Evolutionary conservation across 2,113 vertebrate genomes (phyloP), one percentile per base, ranked within the genome.

Genomic region (Carassius carassius): DNA sequence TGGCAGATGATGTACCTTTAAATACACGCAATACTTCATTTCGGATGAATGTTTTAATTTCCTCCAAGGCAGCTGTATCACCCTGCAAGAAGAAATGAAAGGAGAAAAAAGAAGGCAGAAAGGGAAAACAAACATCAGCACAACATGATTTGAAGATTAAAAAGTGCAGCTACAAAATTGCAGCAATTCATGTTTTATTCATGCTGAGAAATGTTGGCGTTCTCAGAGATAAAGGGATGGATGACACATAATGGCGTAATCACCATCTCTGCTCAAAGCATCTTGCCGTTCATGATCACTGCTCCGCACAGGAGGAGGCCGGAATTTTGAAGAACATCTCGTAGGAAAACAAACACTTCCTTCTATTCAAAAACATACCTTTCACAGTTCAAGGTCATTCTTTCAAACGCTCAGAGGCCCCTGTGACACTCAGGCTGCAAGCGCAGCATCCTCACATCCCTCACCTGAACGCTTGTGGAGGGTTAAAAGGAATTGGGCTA

Each of bases 41-140:
- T 92, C 91, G 95, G 89, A 99, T 97, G 25, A 97, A 96, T 75
- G 88, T 94, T 93, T 95, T 97, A 87, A 99, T 96, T 94, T 99
- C 97, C 91, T 98, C 96, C 90, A 96, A 92, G 91, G 96, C 93
- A 90, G 94, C 74, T 7, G 91, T 80, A 91, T 97, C 95, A 88
- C 88, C 93, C 98, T 99, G 93, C 70, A 86, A 58, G 85, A 35
- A 32, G 80, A 72, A 58, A 72, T 23, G 79, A 81, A 81, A 51
- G 44, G 1, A 29, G 2, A 63, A 69, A 54, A 32, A 37, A n/a
- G 21, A 41, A 69, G 54, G 73, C 41, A 47, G 67, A 81, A 21
- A 44, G 83, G 51, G 10, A 87, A 90, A 3, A 85, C 32, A 86
- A 83, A 63, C 63, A 72, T 82, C n/a, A 90, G 73, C 80, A 62